Conservation (phyloP, 2,797 vertebrate genomes). For the Microctenopoma stevenorrisi region DNA sequence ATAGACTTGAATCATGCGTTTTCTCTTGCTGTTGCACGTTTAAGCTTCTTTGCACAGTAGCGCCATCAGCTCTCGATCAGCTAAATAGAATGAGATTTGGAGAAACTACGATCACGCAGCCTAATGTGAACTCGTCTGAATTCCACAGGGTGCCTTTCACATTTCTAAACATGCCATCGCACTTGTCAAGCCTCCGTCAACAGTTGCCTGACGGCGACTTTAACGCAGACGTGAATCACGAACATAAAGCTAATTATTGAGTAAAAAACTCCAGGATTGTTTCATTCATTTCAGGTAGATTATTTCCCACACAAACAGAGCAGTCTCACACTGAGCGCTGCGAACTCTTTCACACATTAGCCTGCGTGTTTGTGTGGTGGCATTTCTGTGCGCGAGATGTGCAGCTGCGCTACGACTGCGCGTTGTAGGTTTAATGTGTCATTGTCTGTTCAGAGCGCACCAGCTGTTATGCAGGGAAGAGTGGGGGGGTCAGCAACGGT, state of each 20-base stretch:
- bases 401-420: background rate
- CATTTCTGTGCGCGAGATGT: background rate
- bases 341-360: conserved; percentile 54
- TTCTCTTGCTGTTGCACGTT: too few species aligned
- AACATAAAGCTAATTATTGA: background rate
- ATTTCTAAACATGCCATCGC: background rate
- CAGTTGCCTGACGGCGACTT: too few species aligned
- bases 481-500: conserved; percentile 21
- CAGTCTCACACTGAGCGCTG: conserved; percentile 34
- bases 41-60: background rate
- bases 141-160: background rate
- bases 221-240: too few species aligned
- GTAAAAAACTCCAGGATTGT: background rate
- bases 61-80: background rate
- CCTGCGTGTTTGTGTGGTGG: too few species aligned
- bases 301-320: conserved; percentile 14
- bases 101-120: too few species aligned
- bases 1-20: too few species aligned
- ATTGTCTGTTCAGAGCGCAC: conserved; percentile 13
- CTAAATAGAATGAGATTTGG: background rate
- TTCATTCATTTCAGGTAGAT: background rate
- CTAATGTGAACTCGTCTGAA: too few species aligned
- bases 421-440: background rate
- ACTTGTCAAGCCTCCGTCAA: background rate
- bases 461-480: conserved; percentile 28